Conservation (phyloP, 2,888 invertebrate species). For the Drosophila kanekoi region DNA sequence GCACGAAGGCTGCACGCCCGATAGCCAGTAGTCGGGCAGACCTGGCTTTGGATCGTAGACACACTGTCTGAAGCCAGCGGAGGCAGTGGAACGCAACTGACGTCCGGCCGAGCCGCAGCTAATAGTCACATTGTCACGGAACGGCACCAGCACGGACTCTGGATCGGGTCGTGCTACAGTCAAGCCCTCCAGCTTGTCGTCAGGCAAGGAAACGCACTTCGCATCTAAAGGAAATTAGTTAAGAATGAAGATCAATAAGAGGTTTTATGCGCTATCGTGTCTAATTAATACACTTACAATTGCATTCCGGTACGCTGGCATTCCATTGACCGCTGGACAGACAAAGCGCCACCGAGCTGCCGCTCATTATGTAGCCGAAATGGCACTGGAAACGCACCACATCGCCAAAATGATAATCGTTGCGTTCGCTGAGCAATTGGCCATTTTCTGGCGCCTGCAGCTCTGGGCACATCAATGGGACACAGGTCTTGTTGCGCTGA, state of each 20-base stretch:
- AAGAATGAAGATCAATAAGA: too few relatives aligned
- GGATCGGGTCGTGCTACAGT: slow-evolving; percentile 91
- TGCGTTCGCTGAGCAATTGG: slow-evolving; percentile 91
- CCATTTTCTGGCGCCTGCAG: slow-evolving; percentile 93
- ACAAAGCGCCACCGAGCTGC: slow-evolving; percentile 93
- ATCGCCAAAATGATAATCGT: slow-evolving; percentile 95
- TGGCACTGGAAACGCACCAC: slow-evolving; percentile 96
- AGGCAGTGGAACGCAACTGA: slow-evolving; percentile 91
- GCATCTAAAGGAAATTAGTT: slow-evolving; percentile 88
- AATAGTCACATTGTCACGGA: slow-evolving; percentile 95
- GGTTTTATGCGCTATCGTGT: too few relatives aligned
- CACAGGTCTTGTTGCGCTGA: slow-evolving; percentile 97
- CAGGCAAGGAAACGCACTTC: slow-evolving; percentile 94
- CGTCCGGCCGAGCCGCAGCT: slow-evolving; percentile 92
- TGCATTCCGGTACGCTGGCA: slow-evolving; percentile 96
- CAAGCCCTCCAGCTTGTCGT: slow-evolving; percentile 94
- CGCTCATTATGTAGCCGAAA: slow-evolving; percentile 97
- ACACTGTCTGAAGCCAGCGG: slow-evolving; percentile 95
- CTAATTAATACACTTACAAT: slow-evolving; percentile 89
- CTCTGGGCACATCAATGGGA: slow-evolving; percentile 95
- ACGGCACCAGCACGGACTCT: slow-evolving; percentile 93
- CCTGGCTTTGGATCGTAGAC: slow-evolving; percentile 97
- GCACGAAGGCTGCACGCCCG: slow-evolving; percentile 93
- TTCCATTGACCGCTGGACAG: slow-evolving; percentile 97
- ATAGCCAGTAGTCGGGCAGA: slow-evolving; percentile 95